Percentiles rank a stretch among this genome's conserved stretches.
These are phyloP conservation scores for Agonopterix alstromeriana DNA, from an alignment of 2,888 invertebrate species.

Conservation along the genomic window DNA sequence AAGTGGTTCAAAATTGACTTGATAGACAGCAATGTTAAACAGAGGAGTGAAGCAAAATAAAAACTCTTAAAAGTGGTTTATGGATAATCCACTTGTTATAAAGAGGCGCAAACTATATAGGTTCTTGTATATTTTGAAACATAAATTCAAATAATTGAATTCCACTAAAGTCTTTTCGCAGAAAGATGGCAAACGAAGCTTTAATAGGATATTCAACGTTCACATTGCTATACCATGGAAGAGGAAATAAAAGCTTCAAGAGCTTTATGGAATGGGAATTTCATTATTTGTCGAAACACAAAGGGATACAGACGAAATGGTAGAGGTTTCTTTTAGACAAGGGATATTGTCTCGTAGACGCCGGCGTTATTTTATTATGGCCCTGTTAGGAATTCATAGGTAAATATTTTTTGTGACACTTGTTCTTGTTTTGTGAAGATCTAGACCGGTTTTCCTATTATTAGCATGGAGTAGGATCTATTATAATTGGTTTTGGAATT, in stretches of 20 bases:
- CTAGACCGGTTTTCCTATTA: too few species aligned
- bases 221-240: slow-evolving; percentile 37
- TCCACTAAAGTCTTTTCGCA: slow-evolving; percentile 24
- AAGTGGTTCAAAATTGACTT: too few species aligned
- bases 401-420: too few species aligned
- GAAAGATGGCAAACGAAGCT: slow-evolving; percentile 40
- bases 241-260: slow-evolving; percentile 57
- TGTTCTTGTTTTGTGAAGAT: too few species aligned
- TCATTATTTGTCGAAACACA: slow-evolving; percentile 52
- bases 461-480: too few species aligned
- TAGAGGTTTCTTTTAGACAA: slow-evolving; percentile 25
- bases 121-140: not conserved
- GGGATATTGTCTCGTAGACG: slow-evolving; percentile 50
- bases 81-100: too few species aligned
- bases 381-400: not conserved
- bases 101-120: not conserved
- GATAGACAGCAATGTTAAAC: too few species aligned
- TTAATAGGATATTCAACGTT: slow-evolving; percentile 54
- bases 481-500: too few species aligned
- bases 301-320: slow-evolving; percentile 40
- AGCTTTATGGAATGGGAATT: slow-evolving; percentile 51
- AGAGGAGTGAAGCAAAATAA: too few species aligned
- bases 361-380: slow-evolving; percentile 42
- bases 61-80: too few species aligned
- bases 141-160: slow-evolving; percentile 5